phyloP scores from a whole-genome alignment of 2,113 vertebrate genomes.

The Leucosticte australis region DNA sequence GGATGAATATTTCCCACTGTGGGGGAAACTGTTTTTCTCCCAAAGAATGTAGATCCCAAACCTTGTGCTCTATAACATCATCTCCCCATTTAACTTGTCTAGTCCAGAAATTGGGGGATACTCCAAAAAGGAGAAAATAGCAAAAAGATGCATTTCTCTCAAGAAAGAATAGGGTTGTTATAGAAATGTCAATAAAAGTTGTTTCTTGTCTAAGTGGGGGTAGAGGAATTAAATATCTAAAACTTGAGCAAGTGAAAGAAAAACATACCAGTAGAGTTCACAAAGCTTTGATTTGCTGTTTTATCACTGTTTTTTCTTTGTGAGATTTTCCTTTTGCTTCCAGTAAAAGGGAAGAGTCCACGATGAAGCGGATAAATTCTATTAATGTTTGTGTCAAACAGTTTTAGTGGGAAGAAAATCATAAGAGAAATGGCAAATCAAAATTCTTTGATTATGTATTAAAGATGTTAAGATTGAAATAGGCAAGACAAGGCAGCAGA shows the following conservation, averaged over 20 bases:
- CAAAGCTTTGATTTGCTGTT: neutral
- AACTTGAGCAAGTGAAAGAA: neutral
- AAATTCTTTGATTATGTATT: neutral
- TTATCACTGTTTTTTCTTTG: neutral
- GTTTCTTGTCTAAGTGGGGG: neutral
- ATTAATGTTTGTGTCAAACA: neutral
- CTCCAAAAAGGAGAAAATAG: neutral
- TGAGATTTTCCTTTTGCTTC: neutral
- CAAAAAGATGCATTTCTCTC: neutral
- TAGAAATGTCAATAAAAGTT: neutral
- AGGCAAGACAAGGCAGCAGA: neutral
- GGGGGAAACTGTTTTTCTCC: neutral
- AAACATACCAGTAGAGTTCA: neutral
- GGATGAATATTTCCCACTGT: neutral
- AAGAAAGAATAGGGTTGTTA: neutral
- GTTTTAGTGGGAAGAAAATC: neutral
- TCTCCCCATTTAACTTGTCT: neutral
- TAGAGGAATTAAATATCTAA: neutral
- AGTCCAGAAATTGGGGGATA: neutral
- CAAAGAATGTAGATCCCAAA: neutral
- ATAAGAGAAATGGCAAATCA: neutral
- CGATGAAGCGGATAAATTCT: neutral
- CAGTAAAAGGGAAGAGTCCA: neutral
- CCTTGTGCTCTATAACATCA: neutral
- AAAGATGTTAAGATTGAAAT: neutral